Percentiles rank a stretch among this genome's conserved stretches.
Evolutionary conservation across 2,797 vertebrate species (phyloP).

Genomic region (Labroides dimidiatus): DNA sequence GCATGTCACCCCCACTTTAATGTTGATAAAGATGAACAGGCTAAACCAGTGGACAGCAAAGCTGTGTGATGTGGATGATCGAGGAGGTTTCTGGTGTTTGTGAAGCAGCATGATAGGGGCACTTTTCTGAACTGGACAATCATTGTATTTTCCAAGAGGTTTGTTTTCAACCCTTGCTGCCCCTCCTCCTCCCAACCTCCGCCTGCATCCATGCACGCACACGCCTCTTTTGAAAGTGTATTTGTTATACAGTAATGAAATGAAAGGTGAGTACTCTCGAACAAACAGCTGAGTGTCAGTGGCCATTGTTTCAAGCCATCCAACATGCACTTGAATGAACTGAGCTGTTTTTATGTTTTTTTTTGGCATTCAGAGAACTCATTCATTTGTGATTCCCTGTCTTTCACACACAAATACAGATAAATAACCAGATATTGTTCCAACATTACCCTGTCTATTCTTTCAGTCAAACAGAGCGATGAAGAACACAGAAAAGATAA

Average conservation of each 20-base stretch:
- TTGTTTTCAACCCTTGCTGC: conserved; percentile 68
- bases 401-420: conserved; percentile 29
- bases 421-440: conserved; percentile 20
- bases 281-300: conserved; percentile 64
- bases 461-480: conserved; percentile 8
- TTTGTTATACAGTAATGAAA: conserved; percentile 68
- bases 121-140: conserved; percentile 46
- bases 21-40: conserved; percentile 1
- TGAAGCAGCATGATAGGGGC: conserved; percentile 36
- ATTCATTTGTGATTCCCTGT: conserved; percentile 30
- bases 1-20: not conserved
- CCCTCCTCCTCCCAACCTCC: conserved; percentile 35
- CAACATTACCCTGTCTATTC: not conserved
- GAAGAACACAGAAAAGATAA: not conserved
- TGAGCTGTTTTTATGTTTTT: conserved; percentile 28
- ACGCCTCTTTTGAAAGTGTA: conserved; percentile 58
- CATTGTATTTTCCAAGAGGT: conserved; percentile 69
- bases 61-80: not conserved
- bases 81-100: conserved; percentile 4
- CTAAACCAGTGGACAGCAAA: not conserved
- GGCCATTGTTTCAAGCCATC: conserved; percentile 62
- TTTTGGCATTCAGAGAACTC: conserved; percentile 42
- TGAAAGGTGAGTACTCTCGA: conserved; percentile 71
- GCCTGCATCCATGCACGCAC: conserved; percentile 46
- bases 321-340: conserved; percentile 57